Evolutionary conservation across 2,888 invertebrate genomes (phyloP).

Genomic region (Meiosimyza decipiens): DNA sequence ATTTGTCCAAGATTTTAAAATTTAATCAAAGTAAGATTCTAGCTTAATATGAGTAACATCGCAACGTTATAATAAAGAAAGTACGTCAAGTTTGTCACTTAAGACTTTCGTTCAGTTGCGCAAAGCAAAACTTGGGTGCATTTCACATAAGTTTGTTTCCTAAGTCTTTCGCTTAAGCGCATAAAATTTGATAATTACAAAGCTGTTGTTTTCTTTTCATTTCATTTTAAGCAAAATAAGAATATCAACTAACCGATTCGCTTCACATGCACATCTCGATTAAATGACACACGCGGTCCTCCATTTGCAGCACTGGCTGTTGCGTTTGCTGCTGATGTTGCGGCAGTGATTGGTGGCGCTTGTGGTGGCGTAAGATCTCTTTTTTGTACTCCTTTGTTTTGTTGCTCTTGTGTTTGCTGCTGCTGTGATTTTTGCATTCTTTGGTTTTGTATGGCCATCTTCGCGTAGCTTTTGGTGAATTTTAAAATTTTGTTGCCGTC

Average conservation of each 20-base stretch:
- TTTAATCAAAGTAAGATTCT: no score
- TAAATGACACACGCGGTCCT: constrained; percentile 85
- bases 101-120: constrained; percentile 4
- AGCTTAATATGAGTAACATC: no score
- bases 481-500: constrained; percentile 44
- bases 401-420: constrained; percentile 37
- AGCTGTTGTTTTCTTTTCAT: background rate
- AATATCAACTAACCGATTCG: constrained; percentile 79
- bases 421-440: constrained; percentile 44
- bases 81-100: background rate
- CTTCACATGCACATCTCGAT: constrained; percentile 90
- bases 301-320: constrained; percentile 64
- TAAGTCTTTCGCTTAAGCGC: background rate
- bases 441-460: constrained; percentile 51
- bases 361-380: constrained; percentile 9
- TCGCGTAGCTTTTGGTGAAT: constrained; percentile 42
- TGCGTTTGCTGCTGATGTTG: constrained; percentile 41
- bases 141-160: no score
- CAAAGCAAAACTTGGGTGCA: no score
- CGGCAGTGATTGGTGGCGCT: constrained; percentile 21
- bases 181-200: background rate
- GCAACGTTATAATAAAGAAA: no score
- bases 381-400: constrained; percentile 22
- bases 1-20: no score
- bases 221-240: constrained; percentile 18